Evolutionary conservation across 2,888 invertebrate species (phyloP).

Genomic region (Molanna angustata): DNA sequence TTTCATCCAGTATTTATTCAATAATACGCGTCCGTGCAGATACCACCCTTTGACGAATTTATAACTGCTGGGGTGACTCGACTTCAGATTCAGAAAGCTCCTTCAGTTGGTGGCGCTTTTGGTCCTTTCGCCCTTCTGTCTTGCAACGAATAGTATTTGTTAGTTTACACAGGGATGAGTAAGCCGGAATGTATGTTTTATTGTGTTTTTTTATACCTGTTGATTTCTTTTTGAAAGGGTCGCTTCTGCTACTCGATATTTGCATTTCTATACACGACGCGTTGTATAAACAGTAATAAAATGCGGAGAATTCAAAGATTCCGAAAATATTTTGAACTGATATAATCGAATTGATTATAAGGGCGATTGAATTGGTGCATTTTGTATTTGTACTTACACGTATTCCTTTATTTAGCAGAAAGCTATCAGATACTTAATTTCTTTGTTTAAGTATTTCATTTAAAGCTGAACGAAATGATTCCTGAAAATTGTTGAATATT

Average conservation of each 20-base stretch:
- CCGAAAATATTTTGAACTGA: too few relatives aligned
- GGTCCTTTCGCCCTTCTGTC: slow-evolving; percentile 10
- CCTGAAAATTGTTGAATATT: too few relatives aligned
- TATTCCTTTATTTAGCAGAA: too few relatives aligned
- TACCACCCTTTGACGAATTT: slow-evolving; percentile 19
- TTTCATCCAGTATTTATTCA: slow-evolving; percentile 13
- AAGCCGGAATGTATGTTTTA: slow-evolving; percentile 25
- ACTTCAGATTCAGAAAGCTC: slow-evolving; percentile 7
- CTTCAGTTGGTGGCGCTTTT: not conserved
- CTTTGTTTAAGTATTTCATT: too few relatives aligned
- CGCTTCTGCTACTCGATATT: slow-evolving; percentile 12
- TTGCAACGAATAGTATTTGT: slow-evolving; percentile 10
- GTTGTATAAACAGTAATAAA: not conserved
- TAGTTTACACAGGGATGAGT: slow-evolving; percentile 29
- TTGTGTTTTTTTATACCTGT: slow-evolving; percentile 29
- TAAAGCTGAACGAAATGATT: too few relatives aligned
- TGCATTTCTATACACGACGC: slow-evolving; percentile 3
- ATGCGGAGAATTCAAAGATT: too few relatives aligned
- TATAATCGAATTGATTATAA: too few relatives aligned
- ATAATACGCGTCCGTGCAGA: slow-evolving; percentile 18
- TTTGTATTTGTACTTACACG: too few relatives aligned
- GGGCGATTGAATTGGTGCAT: too few relatives aligned
- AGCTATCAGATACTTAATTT: too few relatives aligned
- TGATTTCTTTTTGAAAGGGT: slow-evolving; percentile 12
- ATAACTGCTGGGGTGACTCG: slow-evolving; percentile 11